Conservation (phyloP, 2,797 vertebrate genomes). For the Garrulus glandarius region DNA sequence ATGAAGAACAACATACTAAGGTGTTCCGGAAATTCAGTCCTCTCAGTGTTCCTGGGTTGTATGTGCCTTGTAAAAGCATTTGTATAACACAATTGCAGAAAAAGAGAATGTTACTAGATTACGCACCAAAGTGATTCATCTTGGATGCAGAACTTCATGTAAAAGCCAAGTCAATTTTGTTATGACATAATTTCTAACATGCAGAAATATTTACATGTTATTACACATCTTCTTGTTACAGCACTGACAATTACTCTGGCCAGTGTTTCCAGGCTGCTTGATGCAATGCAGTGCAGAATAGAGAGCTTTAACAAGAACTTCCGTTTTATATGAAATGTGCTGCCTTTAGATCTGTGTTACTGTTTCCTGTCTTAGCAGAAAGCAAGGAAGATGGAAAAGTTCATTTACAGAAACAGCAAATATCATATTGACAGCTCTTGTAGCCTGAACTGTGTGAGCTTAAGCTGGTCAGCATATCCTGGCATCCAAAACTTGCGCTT, state of each 20-base stretch:
- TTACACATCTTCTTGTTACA: constrained; percentile 3
- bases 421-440: background rate
- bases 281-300: background rate
- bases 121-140: constrained; percentile 39
- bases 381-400: background rate
- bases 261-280: background rate
- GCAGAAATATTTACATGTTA: constrained; percentile 5
- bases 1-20: background rate
- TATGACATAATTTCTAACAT: constrained; percentile 17
- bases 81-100: constrained; percentile 15
- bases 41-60: background rate
- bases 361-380: background rate
- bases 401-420: background rate
- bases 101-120: background rate
- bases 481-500: background rate
- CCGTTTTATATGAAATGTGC: background rate
- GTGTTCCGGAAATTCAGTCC: background rate
- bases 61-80: background rate
- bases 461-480: background rate
- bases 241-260: background rate
- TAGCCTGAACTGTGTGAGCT: background rate
- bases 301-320: background rate
- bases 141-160: background rate
- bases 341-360: background rate
- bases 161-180: constrained; percentile 1